phyloP scores from a whole-genome alignment of 2,888 invertebrate genomes.

The Tetrapedia diversipes region DNA sequence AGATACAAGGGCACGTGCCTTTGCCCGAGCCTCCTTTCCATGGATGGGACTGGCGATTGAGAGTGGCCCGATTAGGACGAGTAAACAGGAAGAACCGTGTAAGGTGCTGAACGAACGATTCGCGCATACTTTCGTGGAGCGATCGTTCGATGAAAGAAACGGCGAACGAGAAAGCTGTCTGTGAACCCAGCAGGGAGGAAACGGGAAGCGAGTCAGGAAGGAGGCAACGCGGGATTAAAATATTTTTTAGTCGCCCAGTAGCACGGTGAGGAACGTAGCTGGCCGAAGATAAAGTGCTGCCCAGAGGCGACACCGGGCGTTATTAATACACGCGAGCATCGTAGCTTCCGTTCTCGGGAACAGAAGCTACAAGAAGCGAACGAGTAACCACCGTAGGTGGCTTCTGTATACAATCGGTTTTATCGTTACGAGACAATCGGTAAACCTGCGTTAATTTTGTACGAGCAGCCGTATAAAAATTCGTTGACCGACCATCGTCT shows the following conservation, averaged over 20 bases:
- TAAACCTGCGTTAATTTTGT: background rate
- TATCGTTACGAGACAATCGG: constrained; percentile 25
- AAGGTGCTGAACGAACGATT: background rate
- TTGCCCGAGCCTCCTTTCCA: constrained; percentile 20
- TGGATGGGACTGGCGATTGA: background rate
- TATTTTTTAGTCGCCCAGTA: constrained; percentile 70
- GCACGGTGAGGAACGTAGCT: constrained; percentile 66
- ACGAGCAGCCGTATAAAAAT: background rate
- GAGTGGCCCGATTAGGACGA: background rate
- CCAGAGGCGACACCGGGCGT: constrained; percentile 82
- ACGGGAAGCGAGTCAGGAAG: background rate
- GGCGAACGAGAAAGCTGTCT: background rate
- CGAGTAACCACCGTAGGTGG: constrained; percentile 17
- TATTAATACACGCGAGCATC: constrained; percentile 82
- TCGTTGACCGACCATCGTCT: background rate
- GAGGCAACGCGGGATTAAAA: constrained; percentile 72
- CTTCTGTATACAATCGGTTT: background rate
- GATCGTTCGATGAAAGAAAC: background rate
- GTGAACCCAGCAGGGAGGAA: background rate
- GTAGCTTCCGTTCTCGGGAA: constrained; percentile 77
- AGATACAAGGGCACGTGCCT: constrained; percentile 78
- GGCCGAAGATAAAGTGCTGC: constrained; percentile 81
- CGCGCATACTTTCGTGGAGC: too few species aligned
- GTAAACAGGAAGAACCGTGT: background rate
- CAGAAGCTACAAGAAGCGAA: constrained; percentile 15